Percentiles rank a stretch among this genome's conserved stretches.
Conservation (phyloP, 2,888 invertebrate species). For the Drosophila testacea region DNA sequence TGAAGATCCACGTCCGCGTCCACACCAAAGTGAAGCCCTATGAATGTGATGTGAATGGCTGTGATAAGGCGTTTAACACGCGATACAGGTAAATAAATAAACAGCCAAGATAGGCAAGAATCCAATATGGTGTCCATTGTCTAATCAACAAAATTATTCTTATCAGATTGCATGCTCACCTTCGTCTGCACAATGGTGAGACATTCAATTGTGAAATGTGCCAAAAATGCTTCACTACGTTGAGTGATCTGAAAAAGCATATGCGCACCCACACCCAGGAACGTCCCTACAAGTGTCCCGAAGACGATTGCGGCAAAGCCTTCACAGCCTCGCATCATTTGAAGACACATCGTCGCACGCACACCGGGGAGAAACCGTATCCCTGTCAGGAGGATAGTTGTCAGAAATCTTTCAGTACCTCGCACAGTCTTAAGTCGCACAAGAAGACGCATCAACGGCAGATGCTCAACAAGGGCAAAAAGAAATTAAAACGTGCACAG, state of each 20-base stretch:
- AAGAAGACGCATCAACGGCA: conserved; percentile 89
- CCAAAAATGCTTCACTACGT: conserved; percentile 95
- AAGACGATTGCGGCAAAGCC: conserved; percentile 94
- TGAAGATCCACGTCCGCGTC: conserved; percentile 96
- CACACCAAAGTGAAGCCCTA: conserved; percentile 97
- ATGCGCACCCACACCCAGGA: conserved; percentile 96
- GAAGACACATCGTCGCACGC: conserved; percentile 93
- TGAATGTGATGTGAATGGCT: conserved; percentile 92
- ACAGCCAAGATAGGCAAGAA: conserved; percentile 4
- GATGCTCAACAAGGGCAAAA: conserved; percentile 65
- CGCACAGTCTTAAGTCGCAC: conserved; percentile 93
- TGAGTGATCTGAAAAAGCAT: conserved; percentile 97
- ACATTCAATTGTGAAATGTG: conserved; percentile 97
- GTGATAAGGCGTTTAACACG: conserved; percentile 97
- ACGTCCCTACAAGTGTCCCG: conserved; percentile 93
- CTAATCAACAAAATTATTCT: conserved; percentile 33
- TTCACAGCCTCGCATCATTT: conserved; percentile 97
- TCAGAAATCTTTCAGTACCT: conserved; percentile 92
- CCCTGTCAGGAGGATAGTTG: conserved; percentile 90
- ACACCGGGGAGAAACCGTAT: conserved; percentile 92
- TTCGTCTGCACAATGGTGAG: conserved; percentile 96
- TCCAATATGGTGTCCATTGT: conserved; percentile 13
- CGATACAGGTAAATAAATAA: conserved; percentile 89
- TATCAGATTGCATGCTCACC: conserved; percentile 92
- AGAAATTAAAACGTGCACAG: conserved; percentile 65